Conservation (phyloP, 2,888 invertebrate genomes). For the Himalopsyche tibetana region DNA sequence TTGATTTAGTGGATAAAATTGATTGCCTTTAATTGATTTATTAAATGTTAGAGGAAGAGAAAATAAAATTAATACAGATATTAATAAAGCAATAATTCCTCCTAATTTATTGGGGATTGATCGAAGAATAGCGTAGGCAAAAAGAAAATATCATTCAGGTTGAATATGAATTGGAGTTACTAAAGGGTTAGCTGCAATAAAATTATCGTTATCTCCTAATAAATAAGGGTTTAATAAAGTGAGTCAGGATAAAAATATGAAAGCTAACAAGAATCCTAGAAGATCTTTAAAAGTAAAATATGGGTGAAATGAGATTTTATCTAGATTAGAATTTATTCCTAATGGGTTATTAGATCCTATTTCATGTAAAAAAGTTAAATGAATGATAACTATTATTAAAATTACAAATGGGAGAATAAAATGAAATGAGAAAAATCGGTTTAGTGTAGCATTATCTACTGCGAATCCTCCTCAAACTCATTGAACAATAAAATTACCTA, state of each 20-base stretch:
- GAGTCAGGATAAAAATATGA: conserved; percentile 76
- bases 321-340: conserved; percentile 80
- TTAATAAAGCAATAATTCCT: conserved; percentile 81
- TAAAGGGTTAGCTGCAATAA: too few relatives aligned
- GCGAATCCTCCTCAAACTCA: conserved; percentile 88
- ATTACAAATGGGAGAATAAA: conserved; percentile 85
- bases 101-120: conserved; percentile 89
- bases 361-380: conserved; percentile 81
- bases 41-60: conserved; percentile 78
- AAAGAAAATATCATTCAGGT: conserved; percentile 91
- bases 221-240: conserved; percentile 78
- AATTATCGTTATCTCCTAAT: conserved; percentile 83
- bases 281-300: conserved; percentile 82
- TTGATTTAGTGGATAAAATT: conserved; percentile 81
- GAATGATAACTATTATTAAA: conserved; percentile 78
- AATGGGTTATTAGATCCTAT: conserved; percentile 83
- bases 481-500: conserved; percentile 80
- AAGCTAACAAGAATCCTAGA: conserved; percentile 78
- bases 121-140: conserved; percentile 88
- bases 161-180: conserved; percentile 86
- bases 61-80: conserved; percentile 70
- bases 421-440: conserved; percentile 86
- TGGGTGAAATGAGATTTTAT: conserved; percentile 83
- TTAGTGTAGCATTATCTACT: conserved; percentile 84
- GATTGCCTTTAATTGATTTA: conserved; percentile 78